These are phyloP conservation scores for Melanocharis versteri DNA, from an alignment of 2,113 vertebrate genomes.

Conservation along the genomic window DNA sequence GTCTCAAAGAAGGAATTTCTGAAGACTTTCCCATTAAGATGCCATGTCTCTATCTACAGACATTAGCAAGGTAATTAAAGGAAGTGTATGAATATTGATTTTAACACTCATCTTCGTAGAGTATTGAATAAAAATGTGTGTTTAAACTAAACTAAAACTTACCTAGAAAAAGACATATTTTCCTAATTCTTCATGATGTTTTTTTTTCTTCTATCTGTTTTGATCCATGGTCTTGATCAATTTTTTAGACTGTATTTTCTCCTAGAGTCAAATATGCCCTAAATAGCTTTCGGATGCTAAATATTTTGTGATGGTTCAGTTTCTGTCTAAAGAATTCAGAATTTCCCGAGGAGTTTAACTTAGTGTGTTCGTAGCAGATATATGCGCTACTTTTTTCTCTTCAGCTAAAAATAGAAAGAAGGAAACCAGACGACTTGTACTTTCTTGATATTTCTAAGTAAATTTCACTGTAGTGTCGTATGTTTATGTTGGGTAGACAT, in stretches of 20 bases:
- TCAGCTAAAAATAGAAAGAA: background rate
- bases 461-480: background rate
- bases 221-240: background rate
- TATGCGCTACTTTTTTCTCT: background rate
- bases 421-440: background rate
- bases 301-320: background rate
- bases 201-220: background rate
- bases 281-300: background rate
- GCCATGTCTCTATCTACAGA: conserved; percentile 96
- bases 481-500: background rate
- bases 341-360: background rate
- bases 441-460: background rate
- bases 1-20: conserved; percentile 94
- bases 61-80: conserved; percentile 84
- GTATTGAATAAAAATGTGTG: background rate
- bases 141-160: background rate
- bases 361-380: background rate
- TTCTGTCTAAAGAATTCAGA: background rate
- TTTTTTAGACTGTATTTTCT: background rate
- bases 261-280: background rate
- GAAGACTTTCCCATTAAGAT: conserved; percentile 95
- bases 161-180: background rate
- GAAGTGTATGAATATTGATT: background rate
- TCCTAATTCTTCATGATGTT: background rate
- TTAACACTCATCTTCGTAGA: background rate